phyloP scores from a whole-genome alignment of 2,113 vertebrate species.

The Ovibos moschatus region DNA sequence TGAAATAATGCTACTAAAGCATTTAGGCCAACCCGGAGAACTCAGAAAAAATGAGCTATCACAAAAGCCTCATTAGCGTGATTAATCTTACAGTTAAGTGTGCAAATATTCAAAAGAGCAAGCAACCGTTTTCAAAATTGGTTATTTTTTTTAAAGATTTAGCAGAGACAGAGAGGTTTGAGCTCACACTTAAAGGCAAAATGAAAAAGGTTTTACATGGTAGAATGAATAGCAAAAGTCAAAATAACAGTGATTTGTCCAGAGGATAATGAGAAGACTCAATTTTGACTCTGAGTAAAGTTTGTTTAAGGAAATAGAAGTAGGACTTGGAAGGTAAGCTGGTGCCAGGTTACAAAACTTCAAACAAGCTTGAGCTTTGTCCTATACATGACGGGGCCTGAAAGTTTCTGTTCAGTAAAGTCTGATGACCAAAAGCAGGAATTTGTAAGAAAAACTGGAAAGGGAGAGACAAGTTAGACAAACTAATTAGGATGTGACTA shows the following conservation, averaged over 20 bases:
- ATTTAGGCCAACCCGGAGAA: background rate
- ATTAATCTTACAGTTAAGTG: background rate
- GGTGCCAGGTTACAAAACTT: background rate
- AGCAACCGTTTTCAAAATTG: background rate
- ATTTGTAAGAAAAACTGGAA: background rate
- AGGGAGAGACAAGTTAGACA: background rate
- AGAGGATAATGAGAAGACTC: background rate
- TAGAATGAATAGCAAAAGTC: background rate
- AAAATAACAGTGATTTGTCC: background rate
- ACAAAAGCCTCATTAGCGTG: background rate
- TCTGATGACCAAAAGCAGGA: background rate
- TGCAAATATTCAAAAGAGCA: background rate
- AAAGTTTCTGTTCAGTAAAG: background rate
- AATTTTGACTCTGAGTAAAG: background rate
- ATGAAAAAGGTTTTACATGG: background rate
- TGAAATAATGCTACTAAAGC: background rate
- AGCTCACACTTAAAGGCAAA: background rate
- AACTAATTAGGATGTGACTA: background rate
- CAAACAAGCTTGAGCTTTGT: background rate
- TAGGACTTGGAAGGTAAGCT: background rate
- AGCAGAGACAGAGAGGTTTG: background rate
- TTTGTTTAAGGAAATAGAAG: background rate
- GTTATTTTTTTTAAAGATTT: background rate
- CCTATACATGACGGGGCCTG: background rate
- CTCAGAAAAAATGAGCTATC: background rate